These are phyloP conservation scores for Ochropacha duplaris DNA, from an alignment of 2,888 invertebrate genomes.

Conservation along the genomic window DNA sequence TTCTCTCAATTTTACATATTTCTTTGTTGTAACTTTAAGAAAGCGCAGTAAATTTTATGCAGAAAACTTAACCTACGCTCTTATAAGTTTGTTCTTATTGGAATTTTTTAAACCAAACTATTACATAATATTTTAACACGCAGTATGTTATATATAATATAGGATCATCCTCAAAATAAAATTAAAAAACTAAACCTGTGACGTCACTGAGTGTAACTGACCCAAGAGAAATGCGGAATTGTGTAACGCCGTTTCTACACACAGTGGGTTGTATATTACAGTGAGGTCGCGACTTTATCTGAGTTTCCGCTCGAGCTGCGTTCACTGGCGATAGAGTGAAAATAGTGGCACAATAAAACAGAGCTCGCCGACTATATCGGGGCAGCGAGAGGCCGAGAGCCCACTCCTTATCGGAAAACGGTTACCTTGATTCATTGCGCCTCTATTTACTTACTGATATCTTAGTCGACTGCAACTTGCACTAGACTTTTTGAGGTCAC, in stretches of 20 bases:
- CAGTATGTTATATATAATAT: background rate
- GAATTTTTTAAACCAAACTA: background rate
- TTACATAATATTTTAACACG: background rate
- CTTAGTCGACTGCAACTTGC: conserved; percentile 39
- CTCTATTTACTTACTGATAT: conserved; percentile 65
- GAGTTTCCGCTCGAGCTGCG: conserved; percentile 75
- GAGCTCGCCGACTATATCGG: conserved; percentile 64
- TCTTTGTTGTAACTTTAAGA: background rate
- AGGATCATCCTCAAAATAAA: background rate
- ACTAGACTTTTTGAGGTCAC: conserved; percentile 7
- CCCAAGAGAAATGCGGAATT: background rate
- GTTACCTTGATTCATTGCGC: conserved; percentile 74
- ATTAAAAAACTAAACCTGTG: background rate
- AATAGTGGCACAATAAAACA: conserved; percentile 79
- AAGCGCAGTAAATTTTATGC: background rate
- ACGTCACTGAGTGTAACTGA: background rate
- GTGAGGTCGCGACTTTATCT: conserved; percentile 76
- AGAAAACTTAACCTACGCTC: background rate
- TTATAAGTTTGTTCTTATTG: background rate
- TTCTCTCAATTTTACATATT: background rate
- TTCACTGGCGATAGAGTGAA: conserved; percentile 73
- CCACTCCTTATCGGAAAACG: conserved; percentile 75
- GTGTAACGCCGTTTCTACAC: conserved; percentile 13
- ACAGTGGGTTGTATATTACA: conserved; percentile 65
- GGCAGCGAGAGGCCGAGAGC: conserved; percentile 46